Conservation (phyloP, 2,113 vertebrate species). For the Mobula hypostoma region DNA sequence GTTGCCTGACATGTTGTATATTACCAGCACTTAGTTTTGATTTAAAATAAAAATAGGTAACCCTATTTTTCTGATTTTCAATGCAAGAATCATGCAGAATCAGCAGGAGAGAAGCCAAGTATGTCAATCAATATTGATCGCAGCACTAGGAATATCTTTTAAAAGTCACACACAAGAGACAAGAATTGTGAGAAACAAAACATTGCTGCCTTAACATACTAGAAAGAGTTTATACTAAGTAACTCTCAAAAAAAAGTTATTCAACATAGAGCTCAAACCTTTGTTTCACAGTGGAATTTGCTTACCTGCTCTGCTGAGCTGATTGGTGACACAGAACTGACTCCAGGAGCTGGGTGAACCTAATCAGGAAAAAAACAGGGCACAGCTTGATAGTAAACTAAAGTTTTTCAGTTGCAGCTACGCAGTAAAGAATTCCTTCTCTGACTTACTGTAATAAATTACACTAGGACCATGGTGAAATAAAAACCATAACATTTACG, state of each 20-base stretch:
- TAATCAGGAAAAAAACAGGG: not conserved
- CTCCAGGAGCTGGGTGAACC: not conserved
- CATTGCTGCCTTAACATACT: not conserved
- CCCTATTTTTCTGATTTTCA: not conserved
- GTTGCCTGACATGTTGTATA: too few species aligned
- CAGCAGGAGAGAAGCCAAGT: not conserved
- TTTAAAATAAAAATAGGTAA: not conserved
- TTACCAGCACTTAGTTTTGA: not conserved
- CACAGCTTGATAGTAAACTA: constrained; percentile 3
- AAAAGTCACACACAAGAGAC: not conserved
- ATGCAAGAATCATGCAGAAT: not conserved
- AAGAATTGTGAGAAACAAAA: not conserved
- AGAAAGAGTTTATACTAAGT: not conserved
- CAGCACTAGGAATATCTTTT: not conserved
- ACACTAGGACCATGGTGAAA: not conserved
- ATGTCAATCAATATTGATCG: not conserved
- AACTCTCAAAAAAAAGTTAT: not conserved
- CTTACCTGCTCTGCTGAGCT: constrained; percentile 22
- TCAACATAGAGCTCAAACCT: not conserved
- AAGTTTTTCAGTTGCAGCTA: not conserved
- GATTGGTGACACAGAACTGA: not conserved
- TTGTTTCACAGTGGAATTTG: not conserved
- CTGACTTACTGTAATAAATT: not conserved
- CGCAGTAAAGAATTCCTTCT: not conserved
- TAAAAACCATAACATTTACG: not conserved